These are phyloP conservation scores for Hesperia comma DNA, from an alignment of 2,888 invertebrate species.

Conservation along the genomic window DNA sequence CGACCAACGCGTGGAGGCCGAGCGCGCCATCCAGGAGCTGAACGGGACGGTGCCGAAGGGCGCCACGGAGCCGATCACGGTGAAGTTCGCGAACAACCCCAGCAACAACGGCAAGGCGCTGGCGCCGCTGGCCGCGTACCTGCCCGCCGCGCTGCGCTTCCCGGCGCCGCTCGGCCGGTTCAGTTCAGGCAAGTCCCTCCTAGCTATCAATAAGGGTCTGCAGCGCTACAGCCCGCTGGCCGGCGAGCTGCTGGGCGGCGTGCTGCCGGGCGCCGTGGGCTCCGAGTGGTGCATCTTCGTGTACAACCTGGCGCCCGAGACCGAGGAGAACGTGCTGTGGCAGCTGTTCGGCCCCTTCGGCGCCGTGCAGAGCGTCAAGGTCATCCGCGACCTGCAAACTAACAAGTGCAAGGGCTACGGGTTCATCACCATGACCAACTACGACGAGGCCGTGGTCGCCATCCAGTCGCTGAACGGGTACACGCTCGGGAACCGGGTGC, in stretches of 20 bases:
- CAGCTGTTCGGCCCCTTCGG: conserved; percentile 98
- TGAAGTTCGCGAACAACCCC: conserved; percentile 97
- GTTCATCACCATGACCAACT: conserved; percentile 97
- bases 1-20: conserved; percentile 96
- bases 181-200: conserved; percentile 95
- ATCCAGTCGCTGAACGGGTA: conserved; percentile 96
- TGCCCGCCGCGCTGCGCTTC: conserved; percentile 88
- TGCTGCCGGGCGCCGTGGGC: conserved; percentile 89
- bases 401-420: conserved; percentile 98
- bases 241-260: conserved; percentile 90
- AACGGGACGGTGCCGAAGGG: conserved; percentile 95
- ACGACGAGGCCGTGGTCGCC: conserved; percentile 96
- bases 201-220: conserved; percentile 90
- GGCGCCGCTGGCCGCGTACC: conserved; percentile 92
- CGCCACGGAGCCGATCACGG: conserved; percentile 94
- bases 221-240: conserved; percentile 94
- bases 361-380: conserved; percentile 96
- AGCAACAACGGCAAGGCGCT: conserved; percentile 92
- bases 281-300: conserved; percentile 97
- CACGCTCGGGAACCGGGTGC: conserved; percentile 94
- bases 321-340: conserved; percentile 98
- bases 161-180: conserved; percentile 88
- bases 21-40: conserved; percentile 95
- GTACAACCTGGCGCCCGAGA: conserved; percentile 97
- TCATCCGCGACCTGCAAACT: conserved; percentile 95